Percentiles rank a stretch among this genome's conserved stretches.
phyloP scores from a whole-genome alignment of 2,113 vertebrate species.

The Stigmatopora nigra region DNA sequence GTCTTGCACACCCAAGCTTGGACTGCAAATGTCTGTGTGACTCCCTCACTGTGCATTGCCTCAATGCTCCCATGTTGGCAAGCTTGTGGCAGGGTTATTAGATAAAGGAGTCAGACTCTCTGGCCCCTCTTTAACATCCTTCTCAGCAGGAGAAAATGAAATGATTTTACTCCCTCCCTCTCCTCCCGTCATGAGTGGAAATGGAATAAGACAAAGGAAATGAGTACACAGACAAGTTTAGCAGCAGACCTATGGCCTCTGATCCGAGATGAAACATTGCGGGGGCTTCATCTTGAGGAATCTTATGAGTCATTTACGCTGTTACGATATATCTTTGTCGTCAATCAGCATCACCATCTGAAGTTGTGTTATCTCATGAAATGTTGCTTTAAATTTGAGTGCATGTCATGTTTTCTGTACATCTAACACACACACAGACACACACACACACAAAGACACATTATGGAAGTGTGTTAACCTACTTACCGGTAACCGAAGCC shows the following conservation, averaged over 20 bases:
- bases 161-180: constrained; percentile 52
- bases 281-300: constrained; percentile 47
- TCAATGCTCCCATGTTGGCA: constrained; percentile 61
- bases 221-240: constrained; percentile 38
- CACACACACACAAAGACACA: constrained; percentile 29
- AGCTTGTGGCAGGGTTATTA: constrained; percentile 62
- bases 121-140: constrained; percentile 64
- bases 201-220: constrained; percentile 60
- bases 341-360: constrained; percentile 36
- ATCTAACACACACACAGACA: constrained; percentile 26
- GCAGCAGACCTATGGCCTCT: constrained; percentile 36
- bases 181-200: constrained; percentile 50
- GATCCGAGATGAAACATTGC: constrained; percentile 42
- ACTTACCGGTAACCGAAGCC: constrained; percentile 29
- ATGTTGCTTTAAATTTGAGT: constrained; percentile 34
- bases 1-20: constrained; percentile 51
- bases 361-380: constrained; percentile 27
- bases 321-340: constrained; percentile 43
- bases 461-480: constrained; percentile 46
- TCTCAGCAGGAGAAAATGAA: constrained; percentile 67
- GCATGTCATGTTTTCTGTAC: constrained; percentile 48
- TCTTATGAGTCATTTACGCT: constrained; percentile 35
- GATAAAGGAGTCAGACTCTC: constrained; percentile 68
- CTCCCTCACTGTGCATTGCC: constrained; percentile 55
- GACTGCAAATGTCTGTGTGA: constrained; percentile 54